Evolutionary conservation across 2,113 vertebrate genomes (phyloP).

Genomic region (Siniperca knerii): DNA sequence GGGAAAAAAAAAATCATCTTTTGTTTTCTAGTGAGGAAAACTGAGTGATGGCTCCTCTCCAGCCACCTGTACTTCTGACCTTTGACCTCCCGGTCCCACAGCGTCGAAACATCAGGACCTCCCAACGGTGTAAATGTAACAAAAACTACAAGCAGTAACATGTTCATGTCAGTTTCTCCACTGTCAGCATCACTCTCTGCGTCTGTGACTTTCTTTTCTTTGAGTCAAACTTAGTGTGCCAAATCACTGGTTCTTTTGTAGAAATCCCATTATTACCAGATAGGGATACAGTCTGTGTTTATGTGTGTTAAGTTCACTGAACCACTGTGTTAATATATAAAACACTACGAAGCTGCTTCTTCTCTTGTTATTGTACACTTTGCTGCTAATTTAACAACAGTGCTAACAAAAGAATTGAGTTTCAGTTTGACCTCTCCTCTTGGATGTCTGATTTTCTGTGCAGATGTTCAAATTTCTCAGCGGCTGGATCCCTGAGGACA

Average conservation of each 20-base stretch:
- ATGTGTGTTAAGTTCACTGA: slow-evolving; percentile 6
- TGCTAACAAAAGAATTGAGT: slow-evolving; percentile 13
- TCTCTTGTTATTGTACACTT: slow-evolving; percentile 22
- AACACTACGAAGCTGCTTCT: slow-evolving; percentile 59
- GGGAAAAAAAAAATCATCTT: not conserved
- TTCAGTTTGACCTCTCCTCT: not conserved
- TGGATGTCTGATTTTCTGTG: slow-evolving; percentile 8
- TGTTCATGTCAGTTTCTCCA: not conserved
- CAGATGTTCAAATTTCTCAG: slow-evolving; percentile 41
- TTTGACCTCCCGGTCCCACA: slow-evolving; percentile 18
- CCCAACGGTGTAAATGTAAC: not conserved
- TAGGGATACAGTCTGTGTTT: not conserved
- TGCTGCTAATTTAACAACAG: slow-evolving; percentile 58
- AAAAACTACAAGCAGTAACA: slow-evolving; percentile 13
- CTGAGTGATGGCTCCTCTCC: not conserved
- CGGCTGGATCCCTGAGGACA: slow-evolving; percentile 65
- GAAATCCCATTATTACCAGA: slow-evolving; percentile 5
- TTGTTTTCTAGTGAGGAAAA: slow-evolving; percentile 69
- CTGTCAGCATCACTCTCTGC: slow-evolving; percentile 19
- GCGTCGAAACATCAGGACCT: slow-evolving; percentile 17
- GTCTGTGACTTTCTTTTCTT: not conserved
- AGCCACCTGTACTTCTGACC: slow-evolving; percentile 6
- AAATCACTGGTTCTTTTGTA: slow-evolving; percentile 33
- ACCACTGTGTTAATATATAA: not conserved
- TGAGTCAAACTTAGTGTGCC: slow-evolving; percentile 10